Evolutionary conservation across 2,888 invertebrate species (phyloP).

Genomic region (Oegoconia quadripuncta): DNA sequence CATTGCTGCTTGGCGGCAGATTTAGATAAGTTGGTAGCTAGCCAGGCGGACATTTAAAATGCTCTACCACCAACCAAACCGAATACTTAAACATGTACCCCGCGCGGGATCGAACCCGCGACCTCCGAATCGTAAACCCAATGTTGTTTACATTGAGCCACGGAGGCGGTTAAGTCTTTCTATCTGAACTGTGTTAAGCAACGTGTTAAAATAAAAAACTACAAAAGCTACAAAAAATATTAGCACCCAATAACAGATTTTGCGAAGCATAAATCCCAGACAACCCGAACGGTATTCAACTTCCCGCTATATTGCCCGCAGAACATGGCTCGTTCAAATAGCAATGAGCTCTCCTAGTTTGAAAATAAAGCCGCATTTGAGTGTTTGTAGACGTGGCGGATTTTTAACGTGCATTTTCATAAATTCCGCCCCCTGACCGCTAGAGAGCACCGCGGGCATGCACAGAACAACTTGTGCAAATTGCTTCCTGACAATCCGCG

Average conservation of each 20-base stretch:
- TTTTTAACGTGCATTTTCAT: conserved; percentile 47
- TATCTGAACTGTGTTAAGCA: too few relatives aligned
- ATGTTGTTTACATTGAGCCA: too few relatives aligned
- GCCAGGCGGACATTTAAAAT: too few relatives aligned
- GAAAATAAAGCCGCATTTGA: conserved; percentile 20
- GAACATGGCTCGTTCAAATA: conserved; percentile 27
- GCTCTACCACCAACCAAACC: too few relatives aligned
- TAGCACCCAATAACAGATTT: conserved; percentile 35
- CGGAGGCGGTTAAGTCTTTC: too few relatives aligned
- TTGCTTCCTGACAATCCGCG: conserved; percentile 42
- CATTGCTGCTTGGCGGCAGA: too few relatives aligned
- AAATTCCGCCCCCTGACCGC: conserved; percentile 39
- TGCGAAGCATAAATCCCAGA: conserved; percentile 46
- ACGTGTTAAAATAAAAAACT: too few relatives aligned
- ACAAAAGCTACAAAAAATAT: not conserved
- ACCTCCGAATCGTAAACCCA: too few relatives aligned
- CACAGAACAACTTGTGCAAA: conserved; percentile 48
- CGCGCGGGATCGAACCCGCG: too few relatives aligned
- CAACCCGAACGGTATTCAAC: conserved; percentile 43
- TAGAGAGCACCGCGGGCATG: conserved; percentile 34
- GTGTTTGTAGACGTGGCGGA: conserved; percentile 18
- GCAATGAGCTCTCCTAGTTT: conserved; percentile 23
- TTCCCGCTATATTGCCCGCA: conserved; percentile 36
- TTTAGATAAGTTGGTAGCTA: too few relatives aligned
- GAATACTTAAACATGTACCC: too few relatives aligned